Evolutionary conservation across 1,140 invertebrate species (phyloP), one percentile per base, ranked within the genome.

Genomic region (Drosophila sulfurigaster): DNA sequence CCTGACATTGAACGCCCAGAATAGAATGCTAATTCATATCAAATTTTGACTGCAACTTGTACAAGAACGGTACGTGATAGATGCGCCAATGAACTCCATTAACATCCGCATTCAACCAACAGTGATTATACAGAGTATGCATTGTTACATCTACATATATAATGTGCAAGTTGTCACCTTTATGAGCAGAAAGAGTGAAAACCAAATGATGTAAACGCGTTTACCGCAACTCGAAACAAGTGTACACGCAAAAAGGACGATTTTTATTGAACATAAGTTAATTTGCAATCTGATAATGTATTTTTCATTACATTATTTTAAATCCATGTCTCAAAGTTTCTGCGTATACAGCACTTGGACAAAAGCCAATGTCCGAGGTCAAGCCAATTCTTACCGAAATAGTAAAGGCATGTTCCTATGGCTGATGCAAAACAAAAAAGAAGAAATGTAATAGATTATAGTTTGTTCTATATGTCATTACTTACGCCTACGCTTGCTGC

Each of bases 281-380:
- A 48, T 20, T 13, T 4, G 10, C 4, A 25, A 13, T 2, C 43
- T 25, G 20, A 25, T 25, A 25, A 25, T 13, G 5, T 20, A 0
- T 0, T 25, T 30, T n/a, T 5, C 54, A 79, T 73, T 72, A 91
- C 91, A 71, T 92, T 91, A 59, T 38, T 92, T 88, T 15, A 92
- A 51, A 69, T 92, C 88, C 80, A 92, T 86, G 51, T 90, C 51
- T 92, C 91, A 66, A 92, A 92, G 48, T 92, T 91, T 56, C 89
- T 91, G 41, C 91, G 80, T 45, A 91, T 91, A 69, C 91, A 92
- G 65, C 83, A 91, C 52, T 86, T 91, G 15, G 91, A 70, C 91
- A 92, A 41, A 91, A 91, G 46, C 91, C 79, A 7, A 82, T 92
- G 52, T 92, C 91, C 25, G 81, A 16, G 16, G 16, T 16, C 89